Evolutionary conservation across 2,888 invertebrate genomes (phyloP), one percentile per base, ranked within the genome.

Genomic region (Acrobasis consociella): DNA sequence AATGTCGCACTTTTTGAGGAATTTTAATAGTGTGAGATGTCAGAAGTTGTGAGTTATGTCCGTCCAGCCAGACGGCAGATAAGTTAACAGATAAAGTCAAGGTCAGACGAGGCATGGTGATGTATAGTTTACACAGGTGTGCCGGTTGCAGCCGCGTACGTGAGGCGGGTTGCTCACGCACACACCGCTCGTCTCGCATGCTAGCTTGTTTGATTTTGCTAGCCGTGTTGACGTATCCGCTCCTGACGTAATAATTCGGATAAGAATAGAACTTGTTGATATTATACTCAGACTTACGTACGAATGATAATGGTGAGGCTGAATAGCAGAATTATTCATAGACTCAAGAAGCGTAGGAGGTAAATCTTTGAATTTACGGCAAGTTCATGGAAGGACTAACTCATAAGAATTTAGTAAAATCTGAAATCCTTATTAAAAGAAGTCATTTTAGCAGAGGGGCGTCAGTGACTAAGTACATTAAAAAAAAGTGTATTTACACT

Each of bases 401-500:
- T 42, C 42, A 42, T 42, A 13, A 46, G n/a, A 46, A 46, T 46
- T 46, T n/a, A 46, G 60, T 52, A 55, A 65, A 64, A 65, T 53
- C 49, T 66, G 61, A 50, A 42, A 71, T 68, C 68, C 76, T 86
- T 87, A 87, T 85, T 85, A 85, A 87, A 88, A 81, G 76, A 79
- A 85, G 80, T 83, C 75, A 76, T 80, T 82, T 84, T 81, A 71
- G 69, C 49, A 60, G 74, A 71, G 77, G 80, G 80, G 81, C 81
- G 82, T 83, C 85, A 79, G 85, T 88, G 89, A 87, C 86, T 87
- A 86, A 90, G 88, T 87, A 89, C 85, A 89, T 91, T 89, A n/a
- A 91, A 87, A 87, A 90, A 90, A 91, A 91, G 86, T 87, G 84
- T 91, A 90, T 91, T 89, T 91, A 90, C 87, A 90, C 86, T 86